Percentiles rank a stretch among this genome's conserved stretches.
phyloP scores from a whole-genome alignment of 92 coral and sea anemone genomes.

The Porites rus region DNA sequence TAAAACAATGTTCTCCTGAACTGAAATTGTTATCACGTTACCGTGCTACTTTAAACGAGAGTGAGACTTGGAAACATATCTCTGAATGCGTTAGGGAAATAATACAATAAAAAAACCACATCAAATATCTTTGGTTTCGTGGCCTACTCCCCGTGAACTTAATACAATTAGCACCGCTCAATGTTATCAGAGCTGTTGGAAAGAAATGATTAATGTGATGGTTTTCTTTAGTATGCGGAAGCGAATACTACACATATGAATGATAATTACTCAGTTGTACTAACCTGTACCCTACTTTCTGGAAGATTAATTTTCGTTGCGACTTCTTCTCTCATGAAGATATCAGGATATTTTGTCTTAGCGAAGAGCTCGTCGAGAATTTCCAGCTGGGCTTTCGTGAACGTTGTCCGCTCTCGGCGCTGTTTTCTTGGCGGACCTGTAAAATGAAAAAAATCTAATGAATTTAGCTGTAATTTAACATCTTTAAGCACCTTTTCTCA shows the following conservation, averaged over 20 bases:
- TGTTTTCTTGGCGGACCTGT: constrained; percentile 95
- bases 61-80: too few species aligned
- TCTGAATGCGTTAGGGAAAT: too few species aligned
- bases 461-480: too few species aligned
- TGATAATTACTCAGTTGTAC: neutral
- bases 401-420: constrained; percentile 95
- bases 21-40: too few species aligned
- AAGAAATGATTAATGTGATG: neutral
- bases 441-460: neutral
- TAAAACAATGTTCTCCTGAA: too few species aligned
- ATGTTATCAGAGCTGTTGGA: neutral
- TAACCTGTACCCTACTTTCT: constrained; percentile 96
- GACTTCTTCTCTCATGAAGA: constrained; percentile 98
- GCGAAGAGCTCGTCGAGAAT: constrained; percentile 93
- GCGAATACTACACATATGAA: neutral
- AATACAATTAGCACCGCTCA: neutral
- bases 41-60: too few species aligned
- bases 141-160: neutral
- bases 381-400: constrained; percentile 96
- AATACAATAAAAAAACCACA: neutral
- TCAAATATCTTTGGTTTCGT: neutral
- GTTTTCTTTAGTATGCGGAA: neutral
- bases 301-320: constrained; percentile 97
- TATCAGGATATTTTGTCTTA: constrained; percentile 97
- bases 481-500: neutral